Evolutionary conservation across 2,797 vertebrate genomes (phyloP).

Genomic region (Cossypha niveicapilla): DNA sequence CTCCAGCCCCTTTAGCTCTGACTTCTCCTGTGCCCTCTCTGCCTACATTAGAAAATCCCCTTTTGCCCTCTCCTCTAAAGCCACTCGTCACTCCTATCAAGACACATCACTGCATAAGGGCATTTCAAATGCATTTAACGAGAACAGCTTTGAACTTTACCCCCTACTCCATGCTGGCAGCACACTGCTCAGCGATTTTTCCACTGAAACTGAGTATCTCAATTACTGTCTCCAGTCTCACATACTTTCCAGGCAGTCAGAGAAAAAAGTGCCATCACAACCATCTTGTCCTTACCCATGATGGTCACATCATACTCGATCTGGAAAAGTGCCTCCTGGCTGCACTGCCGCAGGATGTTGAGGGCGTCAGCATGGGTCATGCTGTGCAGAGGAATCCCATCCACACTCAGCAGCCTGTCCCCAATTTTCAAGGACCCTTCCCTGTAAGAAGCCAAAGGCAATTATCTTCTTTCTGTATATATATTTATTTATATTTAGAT

Average conservation of each 20-base stretch:
- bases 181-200: background rate
- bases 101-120: background rate
- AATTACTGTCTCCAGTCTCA: background rate
- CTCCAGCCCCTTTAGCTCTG: background rate
- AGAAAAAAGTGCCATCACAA: background rate
- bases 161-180: background rate
- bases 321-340: conserved; percentile 92
- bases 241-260: background rate
- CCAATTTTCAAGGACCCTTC: conserved; percentile 90
- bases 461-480: background rate
- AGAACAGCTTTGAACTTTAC: background rate
- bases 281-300: conserved; percentile 80
- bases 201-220: background rate
- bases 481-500: background rate
- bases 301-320: conserved; percentile 93
- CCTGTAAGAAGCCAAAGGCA: conserved; percentile 66
- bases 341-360: conserved; percentile 85
- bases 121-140: background rate
- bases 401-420: conserved; percentile 89
- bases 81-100: background rate
- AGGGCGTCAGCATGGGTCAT: conserved; percentile 85
- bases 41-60: background rate
- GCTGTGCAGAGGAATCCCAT: conserved; percentile 88
- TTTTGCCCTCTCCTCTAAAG: background rate
- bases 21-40: background rate